These are phyloP conservation scores for Hydrotaea diabolus DNA, from an alignment of 2,888 invertebrate species.

Conservation along the genomic window DNA sequence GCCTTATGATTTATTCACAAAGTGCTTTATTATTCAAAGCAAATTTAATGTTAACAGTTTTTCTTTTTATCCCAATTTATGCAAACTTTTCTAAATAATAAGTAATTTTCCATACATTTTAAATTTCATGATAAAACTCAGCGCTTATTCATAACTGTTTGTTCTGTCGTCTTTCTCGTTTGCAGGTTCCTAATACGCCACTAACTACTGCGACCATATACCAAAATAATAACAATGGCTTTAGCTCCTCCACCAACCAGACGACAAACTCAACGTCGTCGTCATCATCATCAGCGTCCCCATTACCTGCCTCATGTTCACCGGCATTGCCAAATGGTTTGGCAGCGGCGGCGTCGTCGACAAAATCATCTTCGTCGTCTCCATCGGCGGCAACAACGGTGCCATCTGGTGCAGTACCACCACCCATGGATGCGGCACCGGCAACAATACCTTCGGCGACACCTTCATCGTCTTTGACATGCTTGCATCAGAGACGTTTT, in stretches of 20 bases:
- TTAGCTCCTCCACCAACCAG: constrained; percentile 64
- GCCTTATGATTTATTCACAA: background rate
- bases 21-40: constrained; percentile 30
- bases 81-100: constrained; percentile 41
- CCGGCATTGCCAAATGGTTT: constrained; percentile 58
- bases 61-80: background rate
- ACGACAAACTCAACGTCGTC: constrained; percentile 42
- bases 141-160: constrained; percentile 48
- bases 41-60: background rate
- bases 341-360: constrained; percentile 48
- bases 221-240: constrained; percentile 70
- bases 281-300: constrained; percentile 52
- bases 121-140: constrained; percentile 13
- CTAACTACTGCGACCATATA: constrained; percentile 73
- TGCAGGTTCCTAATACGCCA: constrained; percentile 80
- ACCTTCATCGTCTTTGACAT: constrained; percentile 72
- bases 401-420: constrained; percentile 40
- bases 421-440: constrained; percentile 39
- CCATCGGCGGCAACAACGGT: constrained; percentile 19
- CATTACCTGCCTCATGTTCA: constrained; percentile 58
- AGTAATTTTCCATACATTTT: constrained; percentile 61
- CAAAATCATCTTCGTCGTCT: constrained; percentile 46
- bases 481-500: constrained; percentile 79
- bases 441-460: constrained; percentile 64
- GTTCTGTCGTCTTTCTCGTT: constrained; percentile 41